These are phyloP conservation scores for Cartodere bifasciata DNA, from an alignment of 2,888 invertebrate genomes.

Conservation along the genomic window DNA sequence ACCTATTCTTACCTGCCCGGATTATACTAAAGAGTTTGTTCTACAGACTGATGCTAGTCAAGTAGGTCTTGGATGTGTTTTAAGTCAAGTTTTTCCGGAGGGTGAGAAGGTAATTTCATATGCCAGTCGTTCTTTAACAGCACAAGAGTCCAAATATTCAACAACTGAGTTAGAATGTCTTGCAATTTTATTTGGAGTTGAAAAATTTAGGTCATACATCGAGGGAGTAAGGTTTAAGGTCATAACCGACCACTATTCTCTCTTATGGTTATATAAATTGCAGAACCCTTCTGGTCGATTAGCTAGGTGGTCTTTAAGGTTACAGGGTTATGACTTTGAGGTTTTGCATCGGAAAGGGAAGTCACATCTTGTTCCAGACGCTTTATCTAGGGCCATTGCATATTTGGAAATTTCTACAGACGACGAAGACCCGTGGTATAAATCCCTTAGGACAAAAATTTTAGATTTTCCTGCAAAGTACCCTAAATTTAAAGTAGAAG, in stretches of 20 bases:
- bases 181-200: slow-evolving; percentile 7
- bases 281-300: slow-evolving; percentile 15
- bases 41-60: slow-evolving; percentile 3
- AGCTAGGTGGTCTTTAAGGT: slow-evolving; percentile 15
- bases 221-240: slow-evolving; percentile 14
- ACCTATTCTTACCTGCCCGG: slow-evolving; percentile 2
- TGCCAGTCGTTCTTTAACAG: slow-evolving; percentile 3
- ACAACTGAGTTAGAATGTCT: slow-evolving; percentile 8
- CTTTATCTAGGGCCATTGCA: slow-evolving; percentile 6
- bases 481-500: slow-evolving; percentile 2
- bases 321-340: slow-evolving; percentile 16
- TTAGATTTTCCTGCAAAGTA: background rate
- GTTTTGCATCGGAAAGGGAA: slow-evolving; percentile 14
- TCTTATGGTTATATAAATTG: slow-evolving; percentile 8
- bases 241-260: slow-evolving; percentile 13
- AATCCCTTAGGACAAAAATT: background rate
- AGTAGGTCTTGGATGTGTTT: slow-evolving; percentile 1
- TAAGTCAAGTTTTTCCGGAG: background rate
- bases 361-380: slow-evolving; percentile 12
- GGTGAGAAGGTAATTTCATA: slow-evolving; percentile 6
- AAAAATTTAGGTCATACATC: slow-evolving; percentile 13
- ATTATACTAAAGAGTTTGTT: background rate
- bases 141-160: slow-evolving; percentile 8
- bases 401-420: slow-evolving; percentile 1
- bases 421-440: slow-evolving; percentile 5